Evolutionary conservation across 30 jellyfish, hydroid and myxozoan genomes (phyloP).

Genomic region (Chrysaora quinquecirrha): DNA sequence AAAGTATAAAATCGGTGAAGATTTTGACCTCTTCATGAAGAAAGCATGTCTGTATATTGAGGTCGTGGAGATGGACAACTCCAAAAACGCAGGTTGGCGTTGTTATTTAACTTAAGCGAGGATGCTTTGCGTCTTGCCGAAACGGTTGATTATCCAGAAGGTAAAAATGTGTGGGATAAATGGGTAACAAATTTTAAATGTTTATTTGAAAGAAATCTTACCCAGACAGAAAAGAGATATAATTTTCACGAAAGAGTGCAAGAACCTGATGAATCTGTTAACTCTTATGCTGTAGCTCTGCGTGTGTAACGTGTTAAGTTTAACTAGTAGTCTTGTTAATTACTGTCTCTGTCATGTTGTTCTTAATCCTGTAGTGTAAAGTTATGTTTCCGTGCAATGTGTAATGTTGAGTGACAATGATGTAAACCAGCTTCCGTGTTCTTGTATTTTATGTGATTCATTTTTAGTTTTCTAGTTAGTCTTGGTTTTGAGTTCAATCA

Average conservation of each 20-base stretch:
- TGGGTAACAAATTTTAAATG: not conserved
- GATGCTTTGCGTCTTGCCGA: not conserved
- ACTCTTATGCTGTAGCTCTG: not conserved
- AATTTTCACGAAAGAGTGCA: not conserved
- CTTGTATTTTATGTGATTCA: too few species aligned
- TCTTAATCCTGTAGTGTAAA: too few species aligned
- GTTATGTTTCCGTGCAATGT: too few species aligned
- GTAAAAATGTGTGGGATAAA: not conserved
- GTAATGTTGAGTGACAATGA: too few species aligned
- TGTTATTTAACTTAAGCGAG: not conserved
- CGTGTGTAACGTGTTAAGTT: too few species aligned
- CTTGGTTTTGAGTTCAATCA: too few species aligned
- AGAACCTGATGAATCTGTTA: not conserved
- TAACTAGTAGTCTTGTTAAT: too few species aligned
- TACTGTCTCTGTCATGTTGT: too few species aligned
- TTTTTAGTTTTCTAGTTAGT: too few species aligned
- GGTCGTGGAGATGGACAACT: not conserved
- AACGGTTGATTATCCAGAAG: not conserved
- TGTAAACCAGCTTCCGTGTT: too few species aligned
- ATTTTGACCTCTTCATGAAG: not conserved
- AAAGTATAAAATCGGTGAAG: not conserved
- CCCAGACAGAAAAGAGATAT: not conserved
- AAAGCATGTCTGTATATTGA: not conserved
- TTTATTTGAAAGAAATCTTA: not conserved
- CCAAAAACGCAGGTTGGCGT: not conserved